Conservation (phyloP, 2,888 invertebrate species). For the Globia sparganii region DNA sequence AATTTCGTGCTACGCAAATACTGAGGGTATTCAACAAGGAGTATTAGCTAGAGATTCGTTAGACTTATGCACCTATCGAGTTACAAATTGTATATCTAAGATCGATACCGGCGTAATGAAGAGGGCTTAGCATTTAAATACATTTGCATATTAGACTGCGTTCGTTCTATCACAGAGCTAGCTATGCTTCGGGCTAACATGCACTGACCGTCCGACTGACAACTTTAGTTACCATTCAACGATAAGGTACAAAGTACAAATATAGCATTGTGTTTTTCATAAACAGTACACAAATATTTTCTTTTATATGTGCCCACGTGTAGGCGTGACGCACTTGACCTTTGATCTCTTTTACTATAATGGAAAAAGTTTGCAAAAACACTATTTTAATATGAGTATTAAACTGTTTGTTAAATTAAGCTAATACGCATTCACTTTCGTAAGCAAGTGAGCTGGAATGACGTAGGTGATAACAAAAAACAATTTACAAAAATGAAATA, state of each 20-base stretch:
- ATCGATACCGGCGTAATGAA: conserved; percentile 90
- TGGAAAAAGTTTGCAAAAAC: conserved; percentile 18
- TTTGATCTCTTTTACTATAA: neutral
- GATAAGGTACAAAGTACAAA: conserved; percentile 33
- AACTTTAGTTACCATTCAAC: conserved; percentile 39
- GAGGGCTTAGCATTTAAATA: conserved; percentile 90
- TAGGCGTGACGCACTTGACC: conserved; percentile 32
- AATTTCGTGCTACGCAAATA: conserved; percentile 42
- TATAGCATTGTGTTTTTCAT: conserved; percentile 31
- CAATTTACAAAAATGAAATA: neutral
- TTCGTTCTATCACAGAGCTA: conserved; percentile 74
- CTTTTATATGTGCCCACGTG: neutral
- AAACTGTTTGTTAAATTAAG: conserved; percentile 16
- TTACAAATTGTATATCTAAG: conserved; percentile 90
- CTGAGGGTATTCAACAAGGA: conserved; percentile 62
- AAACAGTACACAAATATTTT: neutral
- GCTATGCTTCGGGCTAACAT: conserved; percentile 45
- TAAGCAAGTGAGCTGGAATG: neutral
- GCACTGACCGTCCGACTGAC: conserved; percentile 61
- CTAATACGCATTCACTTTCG: neutral
- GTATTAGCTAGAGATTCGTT: conserved; percentile 83
- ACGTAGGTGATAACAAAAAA: conserved; percentile 5
- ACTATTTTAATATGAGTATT: conserved; percentile 32
- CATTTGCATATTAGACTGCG: conserved; percentile 90
- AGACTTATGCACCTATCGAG: conserved; percentile 86